Conservation (phyloP, 2,113 vertebrate species). For the Atlantisia rogersi region DNA sequence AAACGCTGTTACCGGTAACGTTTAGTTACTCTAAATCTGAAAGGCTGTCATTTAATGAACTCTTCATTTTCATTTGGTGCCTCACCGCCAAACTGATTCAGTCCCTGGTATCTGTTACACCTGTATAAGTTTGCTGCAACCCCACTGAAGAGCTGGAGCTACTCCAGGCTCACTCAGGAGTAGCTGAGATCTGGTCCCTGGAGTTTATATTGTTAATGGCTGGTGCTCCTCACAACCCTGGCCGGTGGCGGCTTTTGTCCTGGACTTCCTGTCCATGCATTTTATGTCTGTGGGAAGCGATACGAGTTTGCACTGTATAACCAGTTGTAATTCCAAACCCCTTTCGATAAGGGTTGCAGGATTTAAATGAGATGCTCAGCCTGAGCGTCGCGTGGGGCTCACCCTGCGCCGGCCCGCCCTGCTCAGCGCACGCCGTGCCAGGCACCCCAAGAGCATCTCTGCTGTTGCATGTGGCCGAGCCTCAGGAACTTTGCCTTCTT, state of each 20-base stretch:
- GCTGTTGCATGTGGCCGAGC: not conserved
- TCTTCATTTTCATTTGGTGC: not conserved
- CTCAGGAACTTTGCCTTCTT: conserved; percentile 52
- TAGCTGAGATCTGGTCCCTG: not conserved
- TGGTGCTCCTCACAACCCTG: not conserved
- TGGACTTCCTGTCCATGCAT: not conserved
- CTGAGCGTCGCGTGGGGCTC: accelerated
- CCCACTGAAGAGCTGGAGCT: not conserved
- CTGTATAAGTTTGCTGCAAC: not conserved
- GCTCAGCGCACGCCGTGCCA: accelerated
- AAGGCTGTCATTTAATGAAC: not conserved
- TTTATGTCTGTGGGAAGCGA: conserved; percentile 1
- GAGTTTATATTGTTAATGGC: not conserved
- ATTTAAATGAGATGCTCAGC: not conserved
- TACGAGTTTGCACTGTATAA: not conserved
- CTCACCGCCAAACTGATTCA: not conserved
- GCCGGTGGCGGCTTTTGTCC: not conserved
- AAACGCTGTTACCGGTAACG: not conserved
- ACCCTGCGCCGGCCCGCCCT: accelerated
- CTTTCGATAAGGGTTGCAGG: not conserved
- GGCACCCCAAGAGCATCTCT: accelerated
- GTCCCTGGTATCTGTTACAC: not conserved
- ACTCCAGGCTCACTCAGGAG: not conserved
- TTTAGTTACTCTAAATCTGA: not conserved
- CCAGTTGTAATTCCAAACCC: not conserved